These are phyloP conservation scores for Rafetus swinhoei DNA, from an alignment of 2,113 vertebrate genomes.

Conservation along the genomic window DNA sequence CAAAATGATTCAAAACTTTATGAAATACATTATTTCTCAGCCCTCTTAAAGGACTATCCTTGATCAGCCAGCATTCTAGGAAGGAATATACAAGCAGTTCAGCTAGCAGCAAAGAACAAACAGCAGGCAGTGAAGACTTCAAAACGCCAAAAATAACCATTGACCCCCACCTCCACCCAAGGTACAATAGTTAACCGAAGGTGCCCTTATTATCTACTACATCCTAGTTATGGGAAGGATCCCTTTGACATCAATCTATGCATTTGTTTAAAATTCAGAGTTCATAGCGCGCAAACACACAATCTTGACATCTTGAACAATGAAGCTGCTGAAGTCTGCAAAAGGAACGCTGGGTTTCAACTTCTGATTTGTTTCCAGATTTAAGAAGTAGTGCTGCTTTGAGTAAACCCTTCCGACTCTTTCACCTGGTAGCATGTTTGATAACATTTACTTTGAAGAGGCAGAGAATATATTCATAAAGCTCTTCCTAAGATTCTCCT, in stretches of 20 bases:
- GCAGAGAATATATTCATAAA: neutral
- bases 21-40: neutral
- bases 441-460: constrained; percentile 1
- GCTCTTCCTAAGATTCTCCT: neutral
- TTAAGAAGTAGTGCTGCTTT: neutral
- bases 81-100: neutral
- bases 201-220: neutral
- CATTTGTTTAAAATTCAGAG: neutral
- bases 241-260: neutral
- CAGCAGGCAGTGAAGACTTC: neutral
- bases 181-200: neutral
- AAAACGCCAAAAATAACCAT: neutral
- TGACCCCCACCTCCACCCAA: neutral
- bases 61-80: neutral
- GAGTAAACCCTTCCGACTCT: constrained; percentile 8
- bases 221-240: neutral
- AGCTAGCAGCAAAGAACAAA: neutral
- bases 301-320: constrained; percentile 13
- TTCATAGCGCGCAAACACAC: neutral
- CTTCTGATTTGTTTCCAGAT: constrained; percentile 25
- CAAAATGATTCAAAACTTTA: neutral
- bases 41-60: neutral
- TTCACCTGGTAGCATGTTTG: neutral
- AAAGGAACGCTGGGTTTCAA: constrained; percentile 35
- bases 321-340: constrained; percentile 9